Evolutionary conservation across 2,888 invertebrate genomes (phyloP).

Genomic region (Dasysyrphus albostriatus): DNA sequence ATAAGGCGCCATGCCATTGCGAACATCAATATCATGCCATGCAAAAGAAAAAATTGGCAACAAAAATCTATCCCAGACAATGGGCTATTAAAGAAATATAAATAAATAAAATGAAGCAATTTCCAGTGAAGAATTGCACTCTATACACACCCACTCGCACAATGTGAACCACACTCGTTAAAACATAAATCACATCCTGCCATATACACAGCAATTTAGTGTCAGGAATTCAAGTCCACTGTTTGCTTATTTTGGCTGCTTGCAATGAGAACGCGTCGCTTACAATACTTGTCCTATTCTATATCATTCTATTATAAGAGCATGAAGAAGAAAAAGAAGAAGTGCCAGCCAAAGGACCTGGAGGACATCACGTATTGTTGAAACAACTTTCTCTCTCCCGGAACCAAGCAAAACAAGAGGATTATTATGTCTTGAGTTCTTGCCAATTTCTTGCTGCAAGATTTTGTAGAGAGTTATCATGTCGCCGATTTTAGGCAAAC

Average conservation of each 20-base stretch:
- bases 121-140: conserved; percentile 12
- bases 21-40: background rate
- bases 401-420: conserved; percentile 75
- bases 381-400: conserved; percentile 54
- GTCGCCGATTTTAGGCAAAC: conserved; percentile 75
- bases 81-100: conserved; percentile 68
- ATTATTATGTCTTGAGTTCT: conserved; percentile 78
- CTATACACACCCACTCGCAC: conserved; percentile 31
- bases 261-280: conserved; percentile 61
- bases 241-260: conserved; percentile 57
- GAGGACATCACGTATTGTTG: conserved; percentile 75
- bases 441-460: conserved; percentile 76
- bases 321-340: conserved; percentile 2
- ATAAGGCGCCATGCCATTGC: background rate
- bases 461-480: conserved; percentile 72
- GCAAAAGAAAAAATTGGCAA: conserved; percentile 26
- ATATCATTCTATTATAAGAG: conserved; percentile 27
- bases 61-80: conserved; percentile 52
- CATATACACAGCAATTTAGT: conserved; percentile 73
- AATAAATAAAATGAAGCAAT: conserved; percentile 64
- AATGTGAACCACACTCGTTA: conserved; percentile 29
- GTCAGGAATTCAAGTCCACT: conserved; percentile 68
- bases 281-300: conserved; percentile 33
- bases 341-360: conserved; percentile 38
- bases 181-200: conserved; percentile 73